Evolutionary conservation across 2,888 invertebrate species (phyloP), one percentile per base, ranked within the genome.

Genomic region (Erpobdella octoculata): DNA sequence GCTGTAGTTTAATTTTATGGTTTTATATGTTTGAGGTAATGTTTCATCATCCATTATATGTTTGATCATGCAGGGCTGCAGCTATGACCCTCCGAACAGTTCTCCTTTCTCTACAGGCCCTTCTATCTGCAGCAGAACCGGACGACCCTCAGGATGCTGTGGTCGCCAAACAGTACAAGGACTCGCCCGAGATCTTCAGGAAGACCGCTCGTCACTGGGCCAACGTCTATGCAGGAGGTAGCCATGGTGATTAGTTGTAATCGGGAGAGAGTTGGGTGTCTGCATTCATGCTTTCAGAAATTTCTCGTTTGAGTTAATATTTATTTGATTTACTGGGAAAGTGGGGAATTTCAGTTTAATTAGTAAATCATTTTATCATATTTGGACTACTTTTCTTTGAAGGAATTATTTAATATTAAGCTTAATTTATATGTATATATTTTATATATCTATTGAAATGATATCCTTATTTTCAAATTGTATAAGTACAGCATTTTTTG

Each of bases 41-140:
- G n/a, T n/a, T n/a, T n/a, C n/a, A n/a, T n/a, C n/a, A n/a, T n/a
- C n/a, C n/a, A n/a, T n/a, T n/a, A n/a, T n/a, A n/a, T n/a, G n/a
- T n/a, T n/a, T n/a, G n/a, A n/a, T n/a, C n/a, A 31, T 68, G 2
- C 77, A 86, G 91, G 97, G 98, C 98, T 74, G 98, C 98, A 69
- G 97, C 98, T 8, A 92, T 98, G 89, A 98, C 97, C 0, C 85
- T 99, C 74, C 88, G 97, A 75, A 97, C 97, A 37, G 96, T 97
- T 36, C 85, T 98, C 73, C 85, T 98, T 36, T 96, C 96, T 1
- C 86, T 98, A 76, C 98, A 98, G 87, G 96, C 96, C 0, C 85
- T 98, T 74, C 85, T 98, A 75, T 81, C 84, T n/a, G 80, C 83
- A 6, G 83, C 86, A 2, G 86, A 86, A 76, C 86, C 86, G 2